Evolutionary conservation across 1,140 invertebrate genomes (phyloP).

Genomic region (Papilio dardanus): DNA sequence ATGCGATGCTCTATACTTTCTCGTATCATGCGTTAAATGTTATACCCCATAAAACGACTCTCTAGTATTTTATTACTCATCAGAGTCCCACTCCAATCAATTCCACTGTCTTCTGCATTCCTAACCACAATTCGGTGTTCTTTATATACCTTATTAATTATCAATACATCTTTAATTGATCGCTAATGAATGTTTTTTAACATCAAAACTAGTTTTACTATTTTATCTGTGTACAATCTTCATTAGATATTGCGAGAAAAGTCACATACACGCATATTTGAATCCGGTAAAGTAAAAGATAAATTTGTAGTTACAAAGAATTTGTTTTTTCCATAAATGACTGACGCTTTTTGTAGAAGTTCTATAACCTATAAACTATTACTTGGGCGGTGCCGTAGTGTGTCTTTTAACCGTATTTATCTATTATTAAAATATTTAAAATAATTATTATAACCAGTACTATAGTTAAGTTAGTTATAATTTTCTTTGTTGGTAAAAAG

Average conservation of each 20-base stretch:
- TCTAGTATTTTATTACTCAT: conserved; percentile 47
- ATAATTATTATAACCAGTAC: neutral
- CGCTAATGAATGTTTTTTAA: conserved; percentile 38
- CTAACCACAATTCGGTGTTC: conserved; percentile 15
- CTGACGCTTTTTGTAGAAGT: neutral
- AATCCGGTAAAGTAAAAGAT: no score
- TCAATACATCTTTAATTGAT: conserved; percentile 46
- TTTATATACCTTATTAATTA: conserved; percentile 54
- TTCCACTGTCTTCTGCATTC: conserved; percentile 49
- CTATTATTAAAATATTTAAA: neutral
- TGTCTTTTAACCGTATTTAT: neutral
- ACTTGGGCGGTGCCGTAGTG: neutral
- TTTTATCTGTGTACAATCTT: neutral
- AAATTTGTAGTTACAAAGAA: no score
- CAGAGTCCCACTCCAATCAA: conserved; percentile 44
- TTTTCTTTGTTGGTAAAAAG: conserved; percentile 6
- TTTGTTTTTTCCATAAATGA: neutral
- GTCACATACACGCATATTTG: no score
- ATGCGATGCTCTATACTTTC: conserved; percentile 48
- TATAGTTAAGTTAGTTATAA: no score
- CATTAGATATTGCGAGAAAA: neutral
- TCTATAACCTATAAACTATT: no score
- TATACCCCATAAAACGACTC: conserved; percentile 49
- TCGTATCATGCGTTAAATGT: conserved; percentile 46
- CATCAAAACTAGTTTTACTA: neutral